phyloP scores from a whole-genome alignment of 2,888 invertebrate genomes.

The Crocallis elinguaria region DNA sequence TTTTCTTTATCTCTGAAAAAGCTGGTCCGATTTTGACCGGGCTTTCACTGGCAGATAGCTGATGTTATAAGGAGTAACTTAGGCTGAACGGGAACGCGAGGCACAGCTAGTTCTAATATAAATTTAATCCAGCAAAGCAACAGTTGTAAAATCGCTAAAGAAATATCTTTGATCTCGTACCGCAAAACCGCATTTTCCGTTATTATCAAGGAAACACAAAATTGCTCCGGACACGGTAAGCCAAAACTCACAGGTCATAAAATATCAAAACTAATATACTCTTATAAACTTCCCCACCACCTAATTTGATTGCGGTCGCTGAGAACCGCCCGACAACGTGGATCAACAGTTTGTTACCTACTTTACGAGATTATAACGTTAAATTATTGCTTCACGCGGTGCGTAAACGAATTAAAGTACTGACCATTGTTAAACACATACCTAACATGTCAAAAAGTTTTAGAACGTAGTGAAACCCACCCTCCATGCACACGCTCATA shows the following conservation, averaged over 20 bases:
- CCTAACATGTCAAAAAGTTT: conserved; percentile 10
- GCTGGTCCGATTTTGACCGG: no score
- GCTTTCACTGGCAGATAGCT: no score
- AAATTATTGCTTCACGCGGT: conserved; percentile 15
- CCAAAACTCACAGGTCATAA: conserved; percentile 22
- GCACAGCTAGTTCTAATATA: no score
- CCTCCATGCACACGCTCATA: conserved; percentile 32
- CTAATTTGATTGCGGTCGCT: conserved; percentile 23
- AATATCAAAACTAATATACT: conserved; percentile 22
- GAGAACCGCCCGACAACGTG: conserved; percentile 17
- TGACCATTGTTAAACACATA: conserved; percentile 5
- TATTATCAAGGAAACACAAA: conserved; percentile 8
- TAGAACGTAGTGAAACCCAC: conserved; percentile 13
- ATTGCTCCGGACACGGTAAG: conserved; percentile 15
- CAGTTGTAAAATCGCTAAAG: background rate
- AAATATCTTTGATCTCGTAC: conserved; percentile 19
- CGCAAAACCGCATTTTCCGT: conserved; percentile 1
- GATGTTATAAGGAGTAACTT: no score
- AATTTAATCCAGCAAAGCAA: no score
- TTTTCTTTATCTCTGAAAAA: no score
- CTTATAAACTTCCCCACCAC: conserved; percentile 5
- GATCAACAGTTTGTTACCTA: conserved; percentile 31
- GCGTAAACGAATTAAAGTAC: conserved; percentile 20
- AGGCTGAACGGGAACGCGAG: no score
- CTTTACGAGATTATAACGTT: conserved; percentile 14